Conservation (phyloP, 1,140 invertebrate species). For the Meteorus sp. region DNA sequence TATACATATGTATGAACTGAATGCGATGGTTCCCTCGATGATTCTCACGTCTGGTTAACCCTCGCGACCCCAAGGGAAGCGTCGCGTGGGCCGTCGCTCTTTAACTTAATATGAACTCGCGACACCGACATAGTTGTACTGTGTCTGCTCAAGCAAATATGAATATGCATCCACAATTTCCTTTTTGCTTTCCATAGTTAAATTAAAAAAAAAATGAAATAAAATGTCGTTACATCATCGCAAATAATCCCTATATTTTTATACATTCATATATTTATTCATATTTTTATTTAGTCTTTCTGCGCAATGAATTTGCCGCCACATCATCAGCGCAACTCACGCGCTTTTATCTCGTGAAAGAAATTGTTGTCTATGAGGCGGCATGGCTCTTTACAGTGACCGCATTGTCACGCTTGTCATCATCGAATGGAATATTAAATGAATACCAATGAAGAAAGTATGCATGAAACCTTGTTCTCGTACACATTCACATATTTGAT, state of each 20-base stretch:
- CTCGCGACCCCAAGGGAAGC: slow-evolving; percentile 36
- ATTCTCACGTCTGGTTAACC: slow-evolving; percentile 50
- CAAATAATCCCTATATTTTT: no score
- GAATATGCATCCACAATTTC: slow-evolving; percentile 12
- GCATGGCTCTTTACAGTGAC: slow-evolving; percentile 39
- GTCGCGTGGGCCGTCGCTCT: slow-evolving; percentile 48
- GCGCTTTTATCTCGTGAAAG: slow-evolving; percentile 26
- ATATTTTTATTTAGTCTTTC: neutral
- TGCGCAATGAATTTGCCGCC: neutral
- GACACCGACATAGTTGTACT: no score
- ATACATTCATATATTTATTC: no score
- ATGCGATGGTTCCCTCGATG: slow-evolving; percentile 26
- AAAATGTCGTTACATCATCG: no score
- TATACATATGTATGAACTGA: no score
- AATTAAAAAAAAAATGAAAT: no score
- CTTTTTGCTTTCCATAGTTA: no score
- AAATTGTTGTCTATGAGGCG: slow-evolving; percentile 44
- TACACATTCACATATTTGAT: no score
- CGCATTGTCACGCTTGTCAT: slow-evolving; percentile 39
- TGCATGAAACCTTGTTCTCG: no score
- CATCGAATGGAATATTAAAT: slow-evolving; percentile 40
- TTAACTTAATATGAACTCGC: slow-evolving; percentile 43
- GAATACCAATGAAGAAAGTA: slow-evolving; percentile 32
- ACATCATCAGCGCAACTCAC: no score
- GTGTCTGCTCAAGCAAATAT: no score